Base-by-base conservation (phyloP, 2,797 vertebrate species). In the Benthosema pterotum region DNA sequence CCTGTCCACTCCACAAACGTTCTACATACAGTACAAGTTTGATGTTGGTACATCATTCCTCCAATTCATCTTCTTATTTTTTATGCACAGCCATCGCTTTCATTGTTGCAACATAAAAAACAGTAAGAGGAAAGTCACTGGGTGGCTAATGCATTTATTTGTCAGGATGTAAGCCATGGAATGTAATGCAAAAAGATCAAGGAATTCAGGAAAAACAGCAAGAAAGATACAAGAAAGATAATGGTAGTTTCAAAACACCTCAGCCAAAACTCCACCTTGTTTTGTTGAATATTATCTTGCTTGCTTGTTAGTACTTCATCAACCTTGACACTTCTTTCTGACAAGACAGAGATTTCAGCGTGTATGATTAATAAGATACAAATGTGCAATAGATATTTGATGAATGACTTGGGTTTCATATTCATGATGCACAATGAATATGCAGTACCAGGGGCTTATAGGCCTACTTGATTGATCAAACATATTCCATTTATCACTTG, bases 361-460 rank as follows among this genome's bases (percentile, higher is more conserved):
- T 84, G 83, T 86, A 84, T 91, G 88, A 91, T 90, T 90, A 89
- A 90, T 91, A 89, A 87, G 86, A 88, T 86, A 89, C 85, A 88
- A 88, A 90, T 89, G 87, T 84, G 85, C 83, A 82, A 80, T 80
- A 86, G 87, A 91, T 90, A 88, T 87, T 87, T 90, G 90, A 91
- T 87, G 83, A 90, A 90, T 86, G 87, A 77, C 86, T 82, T 72
- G 61, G 77, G 83, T 88, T 89, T 87, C 83, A 86, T 90, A 89
- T 90, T 89, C 87, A 88, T 88, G 87, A 88, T 87, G 88, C 81
- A 84, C 88, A 82, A 90, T 91, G 88, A 91, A 90, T 89, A 90
- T 90, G 90, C 90, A 89, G 84, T 81, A 86, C 82, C 83, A 66
- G 86, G 78, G 83, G 86, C 85, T 87, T 77, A n/a, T n/a, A 83